Conservation (phyloP, 2,113 vertebrate species). For the Siniperca knerii region DNA sequence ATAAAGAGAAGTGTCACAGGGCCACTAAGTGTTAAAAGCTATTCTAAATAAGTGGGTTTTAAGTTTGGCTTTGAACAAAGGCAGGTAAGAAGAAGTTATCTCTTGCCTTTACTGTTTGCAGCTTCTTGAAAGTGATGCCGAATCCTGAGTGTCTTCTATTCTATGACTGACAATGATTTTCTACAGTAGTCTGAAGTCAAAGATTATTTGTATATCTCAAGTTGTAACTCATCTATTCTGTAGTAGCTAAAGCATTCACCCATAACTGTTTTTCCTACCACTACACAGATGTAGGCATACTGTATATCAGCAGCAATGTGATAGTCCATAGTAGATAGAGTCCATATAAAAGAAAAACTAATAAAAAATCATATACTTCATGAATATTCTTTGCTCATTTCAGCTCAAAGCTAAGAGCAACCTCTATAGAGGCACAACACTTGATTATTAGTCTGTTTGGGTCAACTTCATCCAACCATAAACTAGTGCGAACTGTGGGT, state of each 20-base stretch:
- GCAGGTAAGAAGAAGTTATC: neutral
- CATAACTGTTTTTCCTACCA: neutral
- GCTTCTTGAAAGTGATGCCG: neutral
- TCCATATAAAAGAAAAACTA: neutral
- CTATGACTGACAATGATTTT: neutral
- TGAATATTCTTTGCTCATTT: slow-evolving; percentile 8
- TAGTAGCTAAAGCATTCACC: neutral
- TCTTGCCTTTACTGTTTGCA: neutral
- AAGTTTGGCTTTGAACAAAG: too few relatives aligned
- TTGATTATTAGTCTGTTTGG: slow-evolving; percentile 53
- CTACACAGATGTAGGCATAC: neutral
- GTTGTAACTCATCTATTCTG: neutral
- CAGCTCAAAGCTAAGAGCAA: slow-evolving; percentile 22
- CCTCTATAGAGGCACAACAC: slow-evolving; percentile 25
- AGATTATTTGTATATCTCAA: neutral
- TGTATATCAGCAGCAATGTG: neutral
- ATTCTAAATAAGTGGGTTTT: too few relatives aligned
- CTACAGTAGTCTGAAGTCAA: neutral
- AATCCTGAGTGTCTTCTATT: too few relatives aligned
- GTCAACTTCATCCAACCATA: slow-evolving; percentile 36
- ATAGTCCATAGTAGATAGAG: too few relatives aligned
- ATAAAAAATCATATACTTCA: neutral
- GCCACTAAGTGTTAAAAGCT: too few relatives aligned
- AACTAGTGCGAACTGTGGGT: slow-evolving; percentile 50
- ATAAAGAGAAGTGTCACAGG: too few relatives aligned